Evolutionary conservation across 1,140 invertebrate genomes (phyloP).

Genomic region (Drosophila willistoni): DNA sequence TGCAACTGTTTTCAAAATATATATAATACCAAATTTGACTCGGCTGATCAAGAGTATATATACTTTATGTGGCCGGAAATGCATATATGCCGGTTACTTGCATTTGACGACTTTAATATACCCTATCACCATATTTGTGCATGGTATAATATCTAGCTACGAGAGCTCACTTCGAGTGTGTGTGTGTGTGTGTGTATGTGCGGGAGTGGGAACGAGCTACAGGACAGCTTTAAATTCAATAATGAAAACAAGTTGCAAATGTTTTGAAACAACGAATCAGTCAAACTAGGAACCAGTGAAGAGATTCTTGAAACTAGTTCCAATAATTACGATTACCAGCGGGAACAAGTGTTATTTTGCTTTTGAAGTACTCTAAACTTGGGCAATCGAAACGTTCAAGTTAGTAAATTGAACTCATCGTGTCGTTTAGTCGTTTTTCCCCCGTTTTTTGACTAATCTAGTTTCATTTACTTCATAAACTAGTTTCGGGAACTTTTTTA

Average conservation of each 20-base stretch:
- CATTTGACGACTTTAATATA: too few relatives aligned
- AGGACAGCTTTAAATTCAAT: not conserved
- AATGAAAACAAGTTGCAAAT: not conserved
- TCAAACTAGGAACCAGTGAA: not conserved
- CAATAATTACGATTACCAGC: not conserved
- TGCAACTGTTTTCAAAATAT: too few relatives aligned
- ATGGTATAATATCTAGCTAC: not conserved
- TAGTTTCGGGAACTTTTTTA: conserved; percentile 38
- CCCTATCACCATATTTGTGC: too few relatives aligned
- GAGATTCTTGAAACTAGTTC: not conserved
- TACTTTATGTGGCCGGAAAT: too few relatives aligned
- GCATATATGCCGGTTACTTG: too few relatives aligned
- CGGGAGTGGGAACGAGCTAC: too few relatives aligned
- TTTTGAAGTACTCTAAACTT: not conserved
- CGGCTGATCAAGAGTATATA: too few relatives aligned
- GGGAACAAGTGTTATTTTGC: not conserved
- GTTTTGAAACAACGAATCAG: not conserved
- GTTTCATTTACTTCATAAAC: conserved; percentile 40
- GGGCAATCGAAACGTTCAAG: not conserved
- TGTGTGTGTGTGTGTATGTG: not conserved
- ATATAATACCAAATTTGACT: too few relatives aligned
- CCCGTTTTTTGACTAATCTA: conserved; percentile 26
- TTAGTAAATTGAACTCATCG: conserved; percentile 5
- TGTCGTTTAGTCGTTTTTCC: conserved; percentile 15
- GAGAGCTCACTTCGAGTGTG: not conserved